phyloP scores from a whole-genome alignment of 1,140 invertebrate species.

The Bradysia coprophila region DNA sequence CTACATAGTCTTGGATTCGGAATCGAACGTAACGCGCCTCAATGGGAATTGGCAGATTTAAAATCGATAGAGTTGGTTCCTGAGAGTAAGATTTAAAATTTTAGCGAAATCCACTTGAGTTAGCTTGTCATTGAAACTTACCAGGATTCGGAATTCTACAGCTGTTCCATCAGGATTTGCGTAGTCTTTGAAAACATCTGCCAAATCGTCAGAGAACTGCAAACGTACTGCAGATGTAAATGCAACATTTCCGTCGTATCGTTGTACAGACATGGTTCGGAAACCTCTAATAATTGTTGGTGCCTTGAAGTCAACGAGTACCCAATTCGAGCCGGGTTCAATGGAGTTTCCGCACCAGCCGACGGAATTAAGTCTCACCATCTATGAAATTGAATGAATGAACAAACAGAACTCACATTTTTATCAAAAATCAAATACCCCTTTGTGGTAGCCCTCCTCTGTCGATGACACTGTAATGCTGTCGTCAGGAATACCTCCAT shows the following conservation, averaged over 20 bases:
- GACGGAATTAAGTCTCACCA: slow-evolving; percentile 60
- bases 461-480: slow-evolving; percentile 70
- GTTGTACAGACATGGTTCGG: slow-evolving; percentile 67
- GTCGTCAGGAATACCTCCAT: slow-evolving; percentile 75
- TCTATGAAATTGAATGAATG: slow-evolving; percentile 26
- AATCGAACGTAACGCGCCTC: slow-evolving; percentile 80
- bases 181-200: slow-evolving; percentile 78
- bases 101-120: too few relatives aligned
- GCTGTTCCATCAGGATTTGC: slow-evolving; percentile 78
- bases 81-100: too few relatives aligned
- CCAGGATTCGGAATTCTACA: slow-evolving; percentile 77
- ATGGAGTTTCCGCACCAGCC: slow-evolving; percentile 77
- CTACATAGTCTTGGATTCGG: slow-evolving; percentile 74
- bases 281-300: slow-evolving; percentile 81
- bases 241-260: slow-evolving; percentile 57
- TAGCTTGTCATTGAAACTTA: too few relatives aligned
- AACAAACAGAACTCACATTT: slow-evolving; percentile 4
- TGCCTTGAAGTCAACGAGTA: slow-evolving; percentile 70
- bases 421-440: slow-evolving; percentile 29
- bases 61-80: slow-evolving; percentile 71
- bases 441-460: slow-evolving; percentile 64
- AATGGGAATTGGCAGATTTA: slow-evolving; percentile 79
- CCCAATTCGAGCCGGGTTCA: slow-evolving; percentile 74
- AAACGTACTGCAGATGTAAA: slow-evolving; percentile 77
- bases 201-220: slow-evolving; percentile 71